phyloP scores from a whole-genome alignment of 1,140 invertebrate species.

The Nephotettix cincticeps region DNA sequence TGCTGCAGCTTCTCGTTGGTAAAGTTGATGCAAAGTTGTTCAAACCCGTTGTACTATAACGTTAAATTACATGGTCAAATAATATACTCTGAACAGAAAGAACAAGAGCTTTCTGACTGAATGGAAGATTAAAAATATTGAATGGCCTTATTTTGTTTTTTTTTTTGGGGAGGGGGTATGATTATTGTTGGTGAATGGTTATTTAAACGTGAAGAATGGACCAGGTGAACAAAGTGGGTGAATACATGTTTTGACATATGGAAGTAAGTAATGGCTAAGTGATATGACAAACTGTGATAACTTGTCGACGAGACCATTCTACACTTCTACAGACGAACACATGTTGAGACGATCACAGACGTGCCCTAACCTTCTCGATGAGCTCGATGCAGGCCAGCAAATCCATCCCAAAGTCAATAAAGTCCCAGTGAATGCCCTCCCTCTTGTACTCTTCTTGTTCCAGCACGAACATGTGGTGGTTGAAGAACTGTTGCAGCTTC shows the following conservation, averaged over 20 bases:
- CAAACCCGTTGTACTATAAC: constrained; percentile 92
- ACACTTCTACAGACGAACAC: neutral
- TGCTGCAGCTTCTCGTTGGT: constrained; percentile 97
- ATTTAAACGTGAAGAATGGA: constrained; percentile 37
- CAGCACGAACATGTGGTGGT: constrained; percentile 97
- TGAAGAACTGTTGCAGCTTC: constrained; percentile 97
- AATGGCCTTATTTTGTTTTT: too few species aligned
- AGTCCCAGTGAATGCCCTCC: constrained; percentile 92
- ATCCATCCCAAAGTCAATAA: constrained; percentile 98
- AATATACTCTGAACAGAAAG: too few species aligned
- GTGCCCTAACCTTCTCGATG: constrained; percentile 88
- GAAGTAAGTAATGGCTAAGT: neutral
- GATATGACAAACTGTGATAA: neutral
- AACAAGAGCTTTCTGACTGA: too few species aligned
- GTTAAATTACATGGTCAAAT: neutral
- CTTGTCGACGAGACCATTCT: neutral
- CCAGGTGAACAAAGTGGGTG: constrained; percentile 44
- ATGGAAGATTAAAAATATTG: too few species aligned
- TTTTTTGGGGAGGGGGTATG: too few species aligned
- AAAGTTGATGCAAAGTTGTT: constrained; percentile 99
- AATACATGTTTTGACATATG: constrained; percentile 34
- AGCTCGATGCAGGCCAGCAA: constrained; percentile 94
- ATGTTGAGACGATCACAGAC: neutral
- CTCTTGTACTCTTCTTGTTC: constrained; percentile 97
- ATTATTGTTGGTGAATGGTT: too few species aligned